Base-by-base conservation (phyloP, 2,113 vertebrate genomes). In the Rhegmatorhina hoffmannsi region DNA sequence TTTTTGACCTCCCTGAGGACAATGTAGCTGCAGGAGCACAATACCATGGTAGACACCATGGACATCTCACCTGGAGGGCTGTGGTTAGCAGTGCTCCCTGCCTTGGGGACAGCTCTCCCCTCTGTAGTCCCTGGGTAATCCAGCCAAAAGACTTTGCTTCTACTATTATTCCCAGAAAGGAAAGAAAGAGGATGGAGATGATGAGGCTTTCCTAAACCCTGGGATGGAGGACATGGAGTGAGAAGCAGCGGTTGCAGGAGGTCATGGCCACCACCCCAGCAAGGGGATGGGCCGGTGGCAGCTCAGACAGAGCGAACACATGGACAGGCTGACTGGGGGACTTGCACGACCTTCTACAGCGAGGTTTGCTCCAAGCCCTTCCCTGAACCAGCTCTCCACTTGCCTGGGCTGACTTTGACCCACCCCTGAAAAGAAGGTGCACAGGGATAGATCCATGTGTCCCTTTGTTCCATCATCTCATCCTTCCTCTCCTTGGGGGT, bases 301-400 rank as follows among this genome's bases (percentile, higher is more conserved):
- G 78, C 62, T 79, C 33, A 59, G 33, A 24, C 26, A 58, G 62
- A 55, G 44, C 0, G 1, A 38, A 33, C 15, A 33, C 3, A 12
- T 3, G 3, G 62, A 26, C 34, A 49, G 34, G 34, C 29, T 87
- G 60, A 40, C 14, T 4, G 1, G 26, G 26, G 47, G 21, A 33
- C 33, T 29, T 34, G 33, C n/a, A 40, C 0, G 1, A 25, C 34
- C 0, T 5, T 75, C 33, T 62, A 81, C 38, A n/a, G 31, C 1
- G 1, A 34, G 31, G 5, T 47, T 85, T 89, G 62, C 52, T 70
- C 63, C 44, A 79, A 82, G 44, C 16, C 12, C 29, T 90, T 88
- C 49, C 58, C n/a, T 73, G 62, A 93, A 72, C 7, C n/a, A 84
- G 28, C 28, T 73, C 17, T 80, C 18, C 14, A 10, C 36, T 69